These are phyloP conservation scores for Ruditapes philippinarum DNA, from an alignment of 1,140 invertebrate genomes.

Conservation along the genomic window DNA sequence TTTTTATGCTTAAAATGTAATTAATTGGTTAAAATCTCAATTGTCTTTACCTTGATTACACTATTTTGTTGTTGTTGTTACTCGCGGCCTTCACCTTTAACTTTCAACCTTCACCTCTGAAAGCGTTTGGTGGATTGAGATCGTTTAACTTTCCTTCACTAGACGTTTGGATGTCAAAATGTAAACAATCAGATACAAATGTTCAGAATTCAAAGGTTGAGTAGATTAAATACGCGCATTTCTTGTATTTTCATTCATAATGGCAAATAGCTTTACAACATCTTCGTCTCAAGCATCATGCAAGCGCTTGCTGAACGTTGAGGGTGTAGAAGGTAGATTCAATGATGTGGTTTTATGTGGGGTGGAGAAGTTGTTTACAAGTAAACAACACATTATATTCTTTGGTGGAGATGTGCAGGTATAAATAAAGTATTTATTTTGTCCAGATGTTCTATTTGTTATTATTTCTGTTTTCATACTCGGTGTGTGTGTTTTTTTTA, in stretches of 20 bases:
- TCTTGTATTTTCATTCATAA: neutral
- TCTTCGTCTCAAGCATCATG: neutral
- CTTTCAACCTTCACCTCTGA: neutral
- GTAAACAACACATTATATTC: conserved; percentile 92
- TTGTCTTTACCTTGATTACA: too few species aligned
- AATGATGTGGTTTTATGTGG: conserved; percentile 81
- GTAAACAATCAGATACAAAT: neutral
- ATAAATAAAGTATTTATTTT: too few species aligned
- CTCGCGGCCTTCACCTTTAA: neutral
- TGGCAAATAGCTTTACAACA: neutral
- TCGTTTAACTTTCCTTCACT: neutral
- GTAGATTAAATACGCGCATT: neutral
- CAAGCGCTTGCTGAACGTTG: conserved; percentile 46
- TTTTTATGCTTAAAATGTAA: too few species aligned
- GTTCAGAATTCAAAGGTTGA: neutral
- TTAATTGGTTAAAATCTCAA: too few species aligned
- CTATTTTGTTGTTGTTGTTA: too few species aligned
- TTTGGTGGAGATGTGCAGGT: conserved; percentile 97
- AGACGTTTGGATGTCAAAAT: neutral
- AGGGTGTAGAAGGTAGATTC: conserved; percentile 58
- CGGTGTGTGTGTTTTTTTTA: too few species aligned
- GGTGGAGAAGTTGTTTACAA: conserved; percentile 87
- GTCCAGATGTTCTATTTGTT: too few species aligned
- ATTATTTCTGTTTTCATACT: too few species aligned
- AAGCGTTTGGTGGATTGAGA: neutral